Conservation (phyloP, 2,797 vertebrate species). For the Pogonophryne albipinna region DNA sequence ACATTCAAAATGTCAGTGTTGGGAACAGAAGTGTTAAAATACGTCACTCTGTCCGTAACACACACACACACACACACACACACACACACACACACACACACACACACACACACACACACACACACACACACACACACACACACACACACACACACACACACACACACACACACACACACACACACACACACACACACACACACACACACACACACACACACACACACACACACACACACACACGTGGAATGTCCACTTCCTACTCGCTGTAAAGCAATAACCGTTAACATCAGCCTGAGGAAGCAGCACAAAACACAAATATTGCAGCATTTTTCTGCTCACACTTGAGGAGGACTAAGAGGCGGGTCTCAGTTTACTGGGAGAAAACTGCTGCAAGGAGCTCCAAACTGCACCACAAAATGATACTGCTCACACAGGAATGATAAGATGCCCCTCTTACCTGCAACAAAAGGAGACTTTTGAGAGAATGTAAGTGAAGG, state of each 20-base stretch:
- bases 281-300: slow-evolving; percentile 15
- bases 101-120: no score
- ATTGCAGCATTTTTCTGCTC: slow-evolving; percentile 23
- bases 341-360: neutral
- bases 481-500: slow-evolving; percentile 61
- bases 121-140: no score
- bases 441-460: neutral
- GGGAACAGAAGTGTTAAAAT: no score
- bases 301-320: slow-evolving; percentile 3
- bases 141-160: no score
- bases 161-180: no score
- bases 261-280: slow-evolving; percentile 9
- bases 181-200: no score
- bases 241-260: slow-evolving; percentile 37
- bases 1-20: no score
- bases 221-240: neutral
- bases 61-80: no score
- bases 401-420: neutral
- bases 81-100: neutral
- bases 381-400: neutral
- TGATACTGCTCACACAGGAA: neutral
- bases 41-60: neutral
- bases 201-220: no score
- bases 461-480: neutral
- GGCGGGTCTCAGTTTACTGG: neutral